phyloP scores from a whole-genome alignment of 2,797 vertebrate genomes.

The Siniperca scherzeri region DNA sequence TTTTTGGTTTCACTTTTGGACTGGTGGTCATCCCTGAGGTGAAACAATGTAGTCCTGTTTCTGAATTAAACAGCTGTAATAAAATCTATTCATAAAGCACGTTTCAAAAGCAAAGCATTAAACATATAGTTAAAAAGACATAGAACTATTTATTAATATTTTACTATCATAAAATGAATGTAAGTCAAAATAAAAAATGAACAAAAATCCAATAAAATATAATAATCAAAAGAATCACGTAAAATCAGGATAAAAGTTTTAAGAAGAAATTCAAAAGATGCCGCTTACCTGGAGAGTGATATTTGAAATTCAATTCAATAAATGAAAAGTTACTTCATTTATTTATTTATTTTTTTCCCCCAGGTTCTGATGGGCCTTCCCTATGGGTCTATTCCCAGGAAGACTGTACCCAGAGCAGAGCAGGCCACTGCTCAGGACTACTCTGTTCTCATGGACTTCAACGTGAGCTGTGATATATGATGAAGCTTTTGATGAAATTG shows the following conservation, averaged over 20 bases:
- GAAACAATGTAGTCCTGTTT: constrained; percentile 32
- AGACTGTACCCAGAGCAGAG: constrained; percentile 94
- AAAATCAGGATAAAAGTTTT: not conserved
- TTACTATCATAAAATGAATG: not conserved
- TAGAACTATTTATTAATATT: not conserved
- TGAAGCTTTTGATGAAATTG: not conserved
- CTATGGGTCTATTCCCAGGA: constrained; percentile 95
- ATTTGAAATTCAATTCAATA: not conserved
- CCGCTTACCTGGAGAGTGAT: not conserved
- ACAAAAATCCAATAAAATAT: not conserved
- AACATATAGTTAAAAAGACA: too few species aligned
- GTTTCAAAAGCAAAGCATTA: not conserved
- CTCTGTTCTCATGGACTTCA: constrained; percentile 97
- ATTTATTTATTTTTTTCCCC: not conserved
- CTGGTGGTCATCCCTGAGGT: constrained; percentile 98
- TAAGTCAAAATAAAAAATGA: not conserved
- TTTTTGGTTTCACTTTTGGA: constrained; percentile 97
- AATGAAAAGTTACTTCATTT: not conserved
- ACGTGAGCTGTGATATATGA: constrained; percentile 82
- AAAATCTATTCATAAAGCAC: not conserved
- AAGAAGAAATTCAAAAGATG: not conserved
- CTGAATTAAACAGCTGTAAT: not conserved
- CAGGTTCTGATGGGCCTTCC: constrained; percentile 97
- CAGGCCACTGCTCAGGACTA: constrained; percentile 95
- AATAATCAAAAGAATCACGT: not conserved